phyloP scores from a whole-genome alignment of 1,140 invertebrate genomes.

The Aphidius gifuensis region DNA sequence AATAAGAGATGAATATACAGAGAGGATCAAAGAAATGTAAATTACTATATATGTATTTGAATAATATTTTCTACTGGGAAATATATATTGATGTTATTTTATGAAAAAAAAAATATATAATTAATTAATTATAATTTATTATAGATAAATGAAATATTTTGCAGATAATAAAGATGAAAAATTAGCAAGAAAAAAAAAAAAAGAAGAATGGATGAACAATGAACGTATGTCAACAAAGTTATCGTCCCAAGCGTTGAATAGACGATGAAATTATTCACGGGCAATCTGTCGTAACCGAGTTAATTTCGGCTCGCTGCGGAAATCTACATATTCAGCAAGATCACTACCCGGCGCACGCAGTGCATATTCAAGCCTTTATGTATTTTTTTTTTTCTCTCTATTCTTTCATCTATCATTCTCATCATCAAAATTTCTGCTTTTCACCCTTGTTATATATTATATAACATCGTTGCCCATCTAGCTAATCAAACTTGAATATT shows the following conservation, averaged over 20 bases:
- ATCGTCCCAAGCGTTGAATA: conserved; percentile 40
- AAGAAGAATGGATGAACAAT: conserved; percentile 33
- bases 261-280: conserved; percentile 50
- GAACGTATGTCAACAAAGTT: conserved; percentile 49
- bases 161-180: no score
- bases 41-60: not conserved
- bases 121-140: no score
- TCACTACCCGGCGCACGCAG: conserved; percentile 27
- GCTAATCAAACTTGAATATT: no score
- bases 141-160: no score
- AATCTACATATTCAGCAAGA: conserved; percentile 48
- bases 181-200: not conserved
- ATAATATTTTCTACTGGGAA: not conserved
- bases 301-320: conserved; percentile 44
- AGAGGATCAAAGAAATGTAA: conserved; percentile 19
- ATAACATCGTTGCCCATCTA: no score
- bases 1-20: conserved; percentile 10
- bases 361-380: conserved; percentile 8
- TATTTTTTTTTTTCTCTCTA: conserved; percentile 12
- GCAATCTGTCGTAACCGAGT: conserved; percentile 51
- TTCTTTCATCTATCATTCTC: conserved; percentile 4
- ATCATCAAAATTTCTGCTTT: not conserved
- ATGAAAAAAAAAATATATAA: no score
- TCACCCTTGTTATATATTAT: not conserved
- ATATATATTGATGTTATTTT: no score